A percentile compares a stretch with the other conserved stretches of the same genome.
phyloP scores from a whole-genome alignment of 2,797 vertebrate species.

The Enteromius treurensis region DNA sequence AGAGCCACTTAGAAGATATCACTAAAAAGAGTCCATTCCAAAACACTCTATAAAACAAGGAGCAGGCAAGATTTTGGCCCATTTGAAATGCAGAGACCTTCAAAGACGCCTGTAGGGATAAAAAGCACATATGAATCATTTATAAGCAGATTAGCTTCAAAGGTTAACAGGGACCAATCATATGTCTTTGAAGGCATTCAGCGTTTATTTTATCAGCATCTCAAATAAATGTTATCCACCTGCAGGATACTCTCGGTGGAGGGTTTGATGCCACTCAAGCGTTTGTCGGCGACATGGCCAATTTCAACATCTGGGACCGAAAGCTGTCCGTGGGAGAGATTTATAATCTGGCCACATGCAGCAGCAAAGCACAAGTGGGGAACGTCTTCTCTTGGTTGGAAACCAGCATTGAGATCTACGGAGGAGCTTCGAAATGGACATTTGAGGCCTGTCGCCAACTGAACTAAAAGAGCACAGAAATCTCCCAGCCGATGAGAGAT shows the following conservation, averaged over 20 bases:
- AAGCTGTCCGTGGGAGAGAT: constrained; percentile 92
- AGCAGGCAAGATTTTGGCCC: not conserved
- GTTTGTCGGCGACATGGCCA: constrained; percentile 93
- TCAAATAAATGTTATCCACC: constrained; percentile 29
- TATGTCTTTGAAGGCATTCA: constrained; percentile 28
- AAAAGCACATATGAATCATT: constrained; percentile 33
- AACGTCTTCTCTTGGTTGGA: constrained; percentile 97
- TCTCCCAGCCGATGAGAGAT: constrained; percentile 37
- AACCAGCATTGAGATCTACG: constrained; percentile 91
- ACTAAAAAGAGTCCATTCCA: not conserved
- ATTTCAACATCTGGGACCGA: constrained; percentile 97
- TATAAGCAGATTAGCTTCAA: constrained; percentile 32
- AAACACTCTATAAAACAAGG: not conserved
- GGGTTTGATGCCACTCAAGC: constrained; percentile 97
- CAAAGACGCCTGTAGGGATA: constrained; percentile 20
- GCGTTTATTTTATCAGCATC: constrained; percentile 32
- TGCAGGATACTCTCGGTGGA: constrained; percentile 93
- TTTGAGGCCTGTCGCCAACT: constrained; percentile 96
- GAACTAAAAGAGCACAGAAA: constrained; percentile 78
- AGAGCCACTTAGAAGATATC: not conserved
- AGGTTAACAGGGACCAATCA: constrained; percentile 31
- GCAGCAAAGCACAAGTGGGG: constrained; percentile 89
- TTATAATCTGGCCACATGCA: constrained; percentile 95
- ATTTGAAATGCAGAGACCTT: constrained; percentile 30
- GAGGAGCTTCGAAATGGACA: constrained; percentile 95